phyloP scores from a whole-genome alignment of 92 coral and sea anemone genomes.

The Paramuricea clavata region DNA sequence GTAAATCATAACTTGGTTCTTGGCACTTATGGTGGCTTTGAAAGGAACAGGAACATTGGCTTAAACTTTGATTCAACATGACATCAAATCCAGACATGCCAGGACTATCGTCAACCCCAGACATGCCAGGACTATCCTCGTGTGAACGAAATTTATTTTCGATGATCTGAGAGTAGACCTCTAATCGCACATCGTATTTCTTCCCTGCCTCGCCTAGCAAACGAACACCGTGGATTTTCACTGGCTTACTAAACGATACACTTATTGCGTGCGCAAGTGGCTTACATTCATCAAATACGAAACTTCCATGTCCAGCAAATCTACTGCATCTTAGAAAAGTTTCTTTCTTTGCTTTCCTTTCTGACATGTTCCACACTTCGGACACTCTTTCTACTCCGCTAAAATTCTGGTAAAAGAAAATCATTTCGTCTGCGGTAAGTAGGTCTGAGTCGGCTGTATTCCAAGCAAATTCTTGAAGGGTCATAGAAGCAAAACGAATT shows the following conservation, averaged over 20 bases:
- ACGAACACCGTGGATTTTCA: background rate
- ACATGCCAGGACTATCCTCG: too few species aligned
- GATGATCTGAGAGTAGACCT: background rate
- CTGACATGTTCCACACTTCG: background rate
- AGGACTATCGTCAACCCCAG: too few species aligned
- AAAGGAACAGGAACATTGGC: too few species aligned
- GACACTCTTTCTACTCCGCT: background rate
- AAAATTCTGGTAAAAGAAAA: background rate
- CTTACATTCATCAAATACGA: background rate
- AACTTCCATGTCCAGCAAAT: background rate
- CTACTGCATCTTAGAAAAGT: background rate
- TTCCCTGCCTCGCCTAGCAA: background rate
- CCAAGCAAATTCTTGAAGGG: slow-evolving; percentile 60
- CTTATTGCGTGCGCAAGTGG: background rate
- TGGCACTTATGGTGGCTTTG: too few species aligned
- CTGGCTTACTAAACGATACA: too few species aligned
- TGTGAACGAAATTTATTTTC: too few species aligned
- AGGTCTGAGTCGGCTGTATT: background rate
- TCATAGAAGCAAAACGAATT: too few species aligned
- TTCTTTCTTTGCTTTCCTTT: background rate
- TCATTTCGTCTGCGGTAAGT: background rate
- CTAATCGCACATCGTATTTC: background rate
- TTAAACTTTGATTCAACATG: too few species aligned
- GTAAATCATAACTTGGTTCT: too few species aligned
- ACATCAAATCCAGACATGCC: too few species aligned